Base-by-base conservation (phyloP, 2,888 invertebrate species). In the Sialis lutaria region DNA sequence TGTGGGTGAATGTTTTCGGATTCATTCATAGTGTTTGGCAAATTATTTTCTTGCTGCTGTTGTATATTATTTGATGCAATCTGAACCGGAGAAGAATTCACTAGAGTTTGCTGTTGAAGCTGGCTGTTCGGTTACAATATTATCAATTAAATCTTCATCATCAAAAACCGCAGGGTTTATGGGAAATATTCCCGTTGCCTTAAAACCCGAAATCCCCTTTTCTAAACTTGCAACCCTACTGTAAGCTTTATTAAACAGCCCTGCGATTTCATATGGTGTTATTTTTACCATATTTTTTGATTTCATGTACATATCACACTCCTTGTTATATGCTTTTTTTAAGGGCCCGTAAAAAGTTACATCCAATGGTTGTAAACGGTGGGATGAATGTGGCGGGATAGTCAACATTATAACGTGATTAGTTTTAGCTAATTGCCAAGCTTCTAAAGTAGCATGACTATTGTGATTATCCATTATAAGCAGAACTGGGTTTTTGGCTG, bases 311-410 rank as follows among this genome's bases (percentile, higher is more conserved):
- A 40, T 46, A 41, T 46, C 44, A 40, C 46, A 50, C 50, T 51
- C 50, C 8, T 45, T 37, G 8, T 47, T 41, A 47, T 50, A 51
- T 35, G 45, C 45, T 22, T n/a, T 31, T 46, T 49, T 49, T 10
- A 49, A 40, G 5, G 49, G 49, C 32, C 43, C 32, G 33, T 31
- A 49, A 31, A 49, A 47, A 44, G 47, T 31, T 30, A 50, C 12
- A 49, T 55, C 53, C 35, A 53, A 50, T n/a, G 53, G 53, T 48
- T 54, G 52, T 49, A 49, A 49, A 45, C 44, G 45, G 51, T 55
- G 55, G 35, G 49, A 51, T n/a, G 44, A 51, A 47, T 56, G 54
- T 33, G 53, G 55, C 42, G 55, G 51, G 9, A 57, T 33, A 9
- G 53, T 50, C 6, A 54, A 32, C 49, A 56, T 52, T 6, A 42